Evolutionary conservation across 2,888 invertebrate genomes (phyloP).

Genomic region (Meiosimyza platycephala): DNA sequence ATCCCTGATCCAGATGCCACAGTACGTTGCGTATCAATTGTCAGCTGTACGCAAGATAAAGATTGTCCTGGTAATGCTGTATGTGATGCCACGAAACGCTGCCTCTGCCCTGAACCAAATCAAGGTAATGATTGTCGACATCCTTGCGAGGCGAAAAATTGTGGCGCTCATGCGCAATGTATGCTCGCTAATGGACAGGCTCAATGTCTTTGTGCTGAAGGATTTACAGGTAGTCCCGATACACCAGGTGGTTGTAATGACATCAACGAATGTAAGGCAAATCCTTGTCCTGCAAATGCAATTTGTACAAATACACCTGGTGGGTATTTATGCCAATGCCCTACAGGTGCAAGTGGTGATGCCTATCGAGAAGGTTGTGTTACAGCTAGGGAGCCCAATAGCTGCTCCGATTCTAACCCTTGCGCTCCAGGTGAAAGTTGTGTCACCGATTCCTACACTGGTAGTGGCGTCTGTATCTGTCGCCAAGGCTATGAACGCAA

Average conservation of each 20-base stretch:
- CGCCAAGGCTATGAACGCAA: constrained; percentile 87
- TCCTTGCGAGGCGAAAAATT: constrained; percentile 88
- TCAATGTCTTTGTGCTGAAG: constrained; percentile 84
- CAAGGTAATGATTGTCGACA: constrained; percentile 92
- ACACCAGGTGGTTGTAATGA: constrained; percentile 82
- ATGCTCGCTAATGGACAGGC: constrained; percentile 85
- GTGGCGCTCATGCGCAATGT: constrained; percentile 90
- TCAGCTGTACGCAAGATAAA: constrained; percentile 78
- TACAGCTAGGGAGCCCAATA: constrained; percentile 73
- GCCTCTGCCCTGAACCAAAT: constrained; percentile 91
- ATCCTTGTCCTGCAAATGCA: constrained; percentile 86
- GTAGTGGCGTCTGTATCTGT: constrained; percentile 88
- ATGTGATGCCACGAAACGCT: constrained; percentile 81
- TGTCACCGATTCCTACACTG: constrained; percentile 78
- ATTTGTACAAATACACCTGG: constrained; percentile 91
- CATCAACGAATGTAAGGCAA: constrained; percentile 86
- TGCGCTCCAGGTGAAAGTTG: constrained; percentile 89
- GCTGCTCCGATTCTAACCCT: constrained; percentile 80
- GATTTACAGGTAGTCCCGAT: constrained; percentile 76
- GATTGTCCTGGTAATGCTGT: constrained; percentile 92
- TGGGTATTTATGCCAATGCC: constrained; percentile 88
- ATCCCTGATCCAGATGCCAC: constrained; percentile 87
- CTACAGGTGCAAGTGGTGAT: constrained; percentile 83
- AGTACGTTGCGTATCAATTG: constrained; percentile 83
- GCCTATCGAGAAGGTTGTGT: constrained; percentile 83